Evolutionary conservation across 2,113 vertebrate genomes (phyloP).

Genomic region (Ailuropoda melanoleuca): DNA sequence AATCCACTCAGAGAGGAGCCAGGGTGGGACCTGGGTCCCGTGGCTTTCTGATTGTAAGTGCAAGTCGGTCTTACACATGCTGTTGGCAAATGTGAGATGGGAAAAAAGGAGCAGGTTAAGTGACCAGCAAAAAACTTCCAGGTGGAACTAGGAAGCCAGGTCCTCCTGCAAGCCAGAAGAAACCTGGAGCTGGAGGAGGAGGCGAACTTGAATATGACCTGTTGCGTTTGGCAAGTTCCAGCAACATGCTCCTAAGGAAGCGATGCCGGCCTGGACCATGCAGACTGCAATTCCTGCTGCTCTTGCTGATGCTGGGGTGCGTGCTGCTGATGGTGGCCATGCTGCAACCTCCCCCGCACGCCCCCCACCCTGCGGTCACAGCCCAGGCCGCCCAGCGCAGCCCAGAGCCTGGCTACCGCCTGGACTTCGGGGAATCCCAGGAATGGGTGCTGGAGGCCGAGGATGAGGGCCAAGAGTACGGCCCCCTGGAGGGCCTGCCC

Average conservation of each 20-base stretch:
- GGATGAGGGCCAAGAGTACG: slow-evolving; percentile 83
- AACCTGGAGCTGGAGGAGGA: slow-evolving; percentile 26
- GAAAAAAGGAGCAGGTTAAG: slow-evolving; percentile 61
- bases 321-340: slow-evolving; percentile 83
- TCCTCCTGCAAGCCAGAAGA: slow-evolving; percentile 53
- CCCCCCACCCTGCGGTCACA: slow-evolving; percentile 65
- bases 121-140: slow-evolving; percentile 62
- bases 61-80: slow-evolving; percentile 50
- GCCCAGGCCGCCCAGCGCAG: slow-evolving; percentile 68
- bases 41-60: slow-evolving; percentile 57
- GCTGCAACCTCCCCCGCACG: slow-evolving; percentile 81
- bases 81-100: slow-evolving; percentile 68
- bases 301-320: slow-evolving; percentile 85
- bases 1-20: slow-evolving; percentile 38
- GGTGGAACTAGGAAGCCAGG: slow-evolving; percentile 60
- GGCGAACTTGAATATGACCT: slow-evolving; percentile 81
- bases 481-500: slow-evolving; percentile 81
- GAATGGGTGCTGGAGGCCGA: slow-evolving; percentile 86
- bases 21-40: slow-evolving; percentile 1
- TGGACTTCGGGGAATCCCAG: slow-evolving; percentile 83
- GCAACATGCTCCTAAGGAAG: slow-evolving; percentile 87
- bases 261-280: slow-evolving; percentile 79
- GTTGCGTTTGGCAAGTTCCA: slow-evolving; percentile 78
- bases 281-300: slow-evolving; percentile 84
- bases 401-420: slow-evolving; percentile 65